phyloP scores from a whole-genome alignment of 92 coral and sea anemone genomes.

The Nematostella vectensis region DNA sequence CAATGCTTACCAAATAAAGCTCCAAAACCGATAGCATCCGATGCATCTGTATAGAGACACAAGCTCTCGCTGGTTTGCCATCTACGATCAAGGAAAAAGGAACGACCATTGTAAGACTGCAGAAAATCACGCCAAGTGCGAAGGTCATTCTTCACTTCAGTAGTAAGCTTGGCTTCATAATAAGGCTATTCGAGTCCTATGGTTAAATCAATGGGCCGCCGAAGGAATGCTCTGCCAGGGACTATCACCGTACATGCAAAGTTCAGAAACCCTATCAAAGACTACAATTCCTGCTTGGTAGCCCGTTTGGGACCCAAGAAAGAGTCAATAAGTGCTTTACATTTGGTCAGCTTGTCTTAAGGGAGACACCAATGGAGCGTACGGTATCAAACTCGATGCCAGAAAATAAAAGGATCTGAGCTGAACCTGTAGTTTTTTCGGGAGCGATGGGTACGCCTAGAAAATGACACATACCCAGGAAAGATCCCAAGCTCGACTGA shows the following conservation, averaged over 20 bases:
- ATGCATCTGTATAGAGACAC: not conserved
- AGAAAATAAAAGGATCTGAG: constrained; percentile 8
- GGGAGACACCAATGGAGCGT: constrained; percentile 2
- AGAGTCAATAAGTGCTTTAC: too few species aligned
- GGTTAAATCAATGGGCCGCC: not conserved
- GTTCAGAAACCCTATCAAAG: constrained; percentile 37
- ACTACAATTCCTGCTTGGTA: constrained; percentile 31
- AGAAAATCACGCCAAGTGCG: not conserved
- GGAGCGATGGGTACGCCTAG: constrained; percentile 54
- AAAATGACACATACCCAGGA: constrained; percentile 22
- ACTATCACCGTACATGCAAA: constrained; percentile 42
- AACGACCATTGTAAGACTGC: not conserved
- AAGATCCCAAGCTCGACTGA: constrained; percentile 12
- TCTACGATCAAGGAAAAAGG: not conserved
- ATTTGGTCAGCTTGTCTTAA: too few species aligned
- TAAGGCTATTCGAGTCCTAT: not conserved
- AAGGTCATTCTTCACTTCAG: not conserved
- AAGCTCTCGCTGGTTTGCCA: not conserved
- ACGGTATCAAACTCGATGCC: constrained; percentile 16
- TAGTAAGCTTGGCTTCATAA: not conserved
- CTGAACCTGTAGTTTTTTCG: constrained; percentile 28
- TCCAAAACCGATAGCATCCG: not conserved
- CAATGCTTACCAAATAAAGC: not conserved
- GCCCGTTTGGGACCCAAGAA: constrained; percentile 34
- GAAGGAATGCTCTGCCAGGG: constrained; percentile 42